A percentile compares a stretch with the other conserved stretches of the same genome.
These are phyloP conservation scores for Temnopleurus reevesii DNA, from an alignment of 53 echinoderm and acorn worm species.

Conservation along the genomic window DNA sequence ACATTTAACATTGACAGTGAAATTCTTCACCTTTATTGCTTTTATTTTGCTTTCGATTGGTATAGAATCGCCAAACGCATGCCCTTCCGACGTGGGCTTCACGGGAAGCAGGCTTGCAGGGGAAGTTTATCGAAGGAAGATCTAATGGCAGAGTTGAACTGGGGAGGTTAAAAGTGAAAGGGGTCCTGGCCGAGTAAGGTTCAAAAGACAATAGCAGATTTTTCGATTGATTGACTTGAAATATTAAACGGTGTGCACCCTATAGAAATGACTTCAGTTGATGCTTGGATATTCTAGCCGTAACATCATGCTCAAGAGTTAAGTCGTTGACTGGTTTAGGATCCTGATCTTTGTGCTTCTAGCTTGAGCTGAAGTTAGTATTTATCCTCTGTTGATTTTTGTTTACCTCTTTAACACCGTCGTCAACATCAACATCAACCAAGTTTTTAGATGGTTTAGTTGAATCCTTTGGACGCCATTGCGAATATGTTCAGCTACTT, in stretches of 20 bases:
- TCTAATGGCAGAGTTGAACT: background rate
- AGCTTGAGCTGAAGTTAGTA: too few relatives aligned
- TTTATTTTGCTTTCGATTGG: background rate
- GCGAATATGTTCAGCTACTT: too few relatives aligned
- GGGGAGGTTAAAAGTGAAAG: constrained; percentile 15
- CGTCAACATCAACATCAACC: too few relatives aligned
- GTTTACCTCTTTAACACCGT: too few relatives aligned
- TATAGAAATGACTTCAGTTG: background rate
- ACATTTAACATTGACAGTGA: too few relatives aligned
- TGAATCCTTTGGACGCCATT: too few relatives aligned
- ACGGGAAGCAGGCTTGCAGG: background rate
- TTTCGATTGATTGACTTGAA: background rate
- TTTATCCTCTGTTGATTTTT: too few relatives aligned
- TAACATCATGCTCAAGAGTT: background rate
- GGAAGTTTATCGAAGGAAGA: constrained; percentile 37
- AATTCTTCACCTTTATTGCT: too few relatives aligned
- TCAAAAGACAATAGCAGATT: background rate
- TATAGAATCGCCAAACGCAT: background rate
- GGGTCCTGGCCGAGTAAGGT: background rate
- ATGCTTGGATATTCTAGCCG: background rate
- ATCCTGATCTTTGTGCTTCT: too few relatives aligned
- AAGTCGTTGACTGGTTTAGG: too few relatives aligned
- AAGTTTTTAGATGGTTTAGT: too few relatives aligned
- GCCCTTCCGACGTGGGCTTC: constrained; percentile 10
- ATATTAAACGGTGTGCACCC: constrained; percentile 2